Evolutionary conservation across 2,113 vertebrate genomes (phyloP).

Genomic region (Equus przewalskii): DNA sequence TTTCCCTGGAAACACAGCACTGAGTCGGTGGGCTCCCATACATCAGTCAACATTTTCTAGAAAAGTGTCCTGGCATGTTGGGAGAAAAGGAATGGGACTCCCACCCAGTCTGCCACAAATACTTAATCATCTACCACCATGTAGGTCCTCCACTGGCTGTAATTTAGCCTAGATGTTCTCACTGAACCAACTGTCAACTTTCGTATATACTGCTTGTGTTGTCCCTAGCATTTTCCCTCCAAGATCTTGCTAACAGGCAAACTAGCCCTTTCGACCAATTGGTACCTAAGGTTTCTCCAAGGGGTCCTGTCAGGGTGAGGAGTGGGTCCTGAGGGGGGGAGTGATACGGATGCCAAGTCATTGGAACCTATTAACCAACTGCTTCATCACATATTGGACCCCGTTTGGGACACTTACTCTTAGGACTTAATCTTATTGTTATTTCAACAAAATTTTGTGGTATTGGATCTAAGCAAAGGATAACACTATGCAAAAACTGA

Average conservation of each 20-base stretch:
- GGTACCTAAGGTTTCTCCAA: background rate
- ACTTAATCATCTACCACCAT: background rate
- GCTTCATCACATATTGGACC: background rate
- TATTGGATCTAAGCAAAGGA: background rate
- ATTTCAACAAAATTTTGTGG: background rate
- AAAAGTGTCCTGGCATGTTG: background rate
- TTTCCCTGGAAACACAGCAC: constrained; percentile 15
- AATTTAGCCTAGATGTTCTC: background rate
- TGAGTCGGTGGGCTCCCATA: background rate
- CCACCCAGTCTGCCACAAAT: background rate
- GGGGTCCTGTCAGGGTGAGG: background rate
- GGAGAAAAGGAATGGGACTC: background rate
- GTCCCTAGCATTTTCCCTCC: background rate
- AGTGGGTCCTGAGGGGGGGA: background rate
- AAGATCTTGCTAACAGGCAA: background rate
- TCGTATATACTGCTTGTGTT: background rate
- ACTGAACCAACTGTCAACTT: background rate
- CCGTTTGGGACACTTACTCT: background rate
- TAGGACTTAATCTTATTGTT: background rate
- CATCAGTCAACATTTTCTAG: background rate
- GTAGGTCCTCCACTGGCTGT: background rate
- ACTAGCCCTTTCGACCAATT: background rate
- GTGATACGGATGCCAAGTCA: background rate
- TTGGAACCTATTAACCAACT: background rate
- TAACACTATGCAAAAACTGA: background rate